Conservation (phyloP, 2,113 vertebrate genomes). For the Henicopernis longicauda region DNA sequence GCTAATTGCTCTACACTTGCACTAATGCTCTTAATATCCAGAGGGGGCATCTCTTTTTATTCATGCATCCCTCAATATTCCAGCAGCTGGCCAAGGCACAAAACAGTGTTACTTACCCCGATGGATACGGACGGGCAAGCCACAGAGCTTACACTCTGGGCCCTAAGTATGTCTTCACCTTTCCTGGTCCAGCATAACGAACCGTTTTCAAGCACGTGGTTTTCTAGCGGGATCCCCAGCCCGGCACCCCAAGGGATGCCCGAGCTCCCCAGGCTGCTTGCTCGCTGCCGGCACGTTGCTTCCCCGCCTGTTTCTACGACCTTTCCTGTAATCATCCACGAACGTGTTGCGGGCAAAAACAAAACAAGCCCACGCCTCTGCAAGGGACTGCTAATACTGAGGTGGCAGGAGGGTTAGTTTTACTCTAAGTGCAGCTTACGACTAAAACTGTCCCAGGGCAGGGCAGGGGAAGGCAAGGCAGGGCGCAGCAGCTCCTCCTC, state of each 20-base stretch:
- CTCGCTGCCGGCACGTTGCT: rapidly evolving
- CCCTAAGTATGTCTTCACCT: too few relatives aligned
- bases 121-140: rapidly evolving
- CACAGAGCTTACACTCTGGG: rapidly evolving
- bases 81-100: background rate
- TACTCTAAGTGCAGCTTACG: rapidly evolving
- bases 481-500: background rate
- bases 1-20: background rate
- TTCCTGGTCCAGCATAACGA: background rate
- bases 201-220: background rate
- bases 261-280: rapidly evolving
- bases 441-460: too few relatives aligned
- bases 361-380: too few relatives aligned
- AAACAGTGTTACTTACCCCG: background rate
- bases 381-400: background rate
- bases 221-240: background rate
- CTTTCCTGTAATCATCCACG: rapidly evolving
- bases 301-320: rapidly evolving
- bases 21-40: background rate
- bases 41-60: background rate
- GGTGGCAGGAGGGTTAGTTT: rapidly evolving
- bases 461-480: background rate
- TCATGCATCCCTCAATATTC: background rate
- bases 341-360: rapidly evolving
- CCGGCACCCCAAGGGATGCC: too few relatives aligned